Evolutionary conservation across 2,113 vertebrate species (phyloP), one percentile per base, ranked within the genome.

Genomic region (Bambusicola thoracicus): DNA sequence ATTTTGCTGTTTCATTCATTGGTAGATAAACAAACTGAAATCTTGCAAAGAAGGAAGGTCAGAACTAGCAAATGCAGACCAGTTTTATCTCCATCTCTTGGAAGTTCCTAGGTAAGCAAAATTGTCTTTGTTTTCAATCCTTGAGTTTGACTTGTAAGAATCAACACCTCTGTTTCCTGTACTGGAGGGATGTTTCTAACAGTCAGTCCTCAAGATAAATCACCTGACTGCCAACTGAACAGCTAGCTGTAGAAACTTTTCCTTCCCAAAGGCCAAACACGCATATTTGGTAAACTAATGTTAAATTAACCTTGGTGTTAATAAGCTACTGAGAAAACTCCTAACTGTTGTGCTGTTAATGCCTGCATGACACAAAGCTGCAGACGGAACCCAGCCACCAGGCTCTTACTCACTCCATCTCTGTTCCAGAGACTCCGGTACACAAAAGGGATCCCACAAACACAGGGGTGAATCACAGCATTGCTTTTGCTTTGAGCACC

Each of bases 41-140:
- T 96, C 98, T 3, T 99, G 95, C 95, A 97, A 98, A 62, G 98
- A 98, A 93, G 98, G 98, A 29, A 97, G 62, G 48, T 96, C 98
- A 66, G 98, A 98, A 95, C 93, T 99, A 93, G 98, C 98, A 48
- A 98, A 95, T 4, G 97, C 98, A 0, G 99, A 99, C 81, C 98
- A 95, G 56, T 99, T 99, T 97, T 99, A 99, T 91, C 94, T 98
- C 41, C 93, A 96, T 10, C 98, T 99, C 43, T 97, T 99, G 72
- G 92, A 87, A 78, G 89, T 99, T 80, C 96, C 98, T 11, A 97
- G 98, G 99, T 99, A 97, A 98, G 82, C 5, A 80, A 89, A 68
- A 46, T 46, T 72, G 49, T 78, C 34, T 40, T 68, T 81, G 7
- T 89, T 44, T 81, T 70, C 43, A 48, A 1, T 8, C 12, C 10